phyloP scores from a whole-genome alignment of 2,797 vertebrate genomes.

The Zalophus californianus region DNA sequence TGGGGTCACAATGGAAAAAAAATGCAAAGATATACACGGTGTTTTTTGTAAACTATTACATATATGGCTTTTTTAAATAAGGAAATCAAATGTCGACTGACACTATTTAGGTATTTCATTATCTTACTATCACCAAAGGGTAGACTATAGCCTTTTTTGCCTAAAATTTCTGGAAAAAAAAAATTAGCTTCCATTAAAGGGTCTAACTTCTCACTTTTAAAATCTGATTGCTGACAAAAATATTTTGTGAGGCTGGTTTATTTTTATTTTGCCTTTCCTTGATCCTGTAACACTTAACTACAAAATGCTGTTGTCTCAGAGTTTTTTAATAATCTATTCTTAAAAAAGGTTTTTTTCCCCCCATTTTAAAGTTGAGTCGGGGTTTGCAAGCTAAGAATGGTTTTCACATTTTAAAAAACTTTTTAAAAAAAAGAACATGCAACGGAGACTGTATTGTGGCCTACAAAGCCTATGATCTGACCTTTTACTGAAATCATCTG shows the following conservation, averaged over 20 bases:
- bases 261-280: not conserved
- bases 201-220: not conserved
- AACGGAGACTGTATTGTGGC: not conserved
- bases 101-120: not conserved
- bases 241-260: conserved; percentile 27
- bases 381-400: not conserved
- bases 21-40: not conserved
- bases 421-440: not conserved
- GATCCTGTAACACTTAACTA: not conserved
- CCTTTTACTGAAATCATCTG: not conserved
- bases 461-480: not conserved
- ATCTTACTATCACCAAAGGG: not conserved
- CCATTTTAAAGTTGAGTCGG: conserved; percentile 29
- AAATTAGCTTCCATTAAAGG: not conserved
- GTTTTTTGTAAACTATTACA: not conserved
- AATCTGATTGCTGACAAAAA: not conserved
- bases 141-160: not conserved
- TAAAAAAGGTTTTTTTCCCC: not conserved
- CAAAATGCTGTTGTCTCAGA: not conserved
- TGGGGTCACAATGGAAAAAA: not conserved
- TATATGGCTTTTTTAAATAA: not conserved
- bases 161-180: not conserved
- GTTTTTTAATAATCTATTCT: not conserved
- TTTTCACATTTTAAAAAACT: not conserved
- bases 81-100: not conserved